phyloP scores from a whole-genome alignment of 2,888 invertebrate genomes.

The Coleophora deauratella region DNA sequence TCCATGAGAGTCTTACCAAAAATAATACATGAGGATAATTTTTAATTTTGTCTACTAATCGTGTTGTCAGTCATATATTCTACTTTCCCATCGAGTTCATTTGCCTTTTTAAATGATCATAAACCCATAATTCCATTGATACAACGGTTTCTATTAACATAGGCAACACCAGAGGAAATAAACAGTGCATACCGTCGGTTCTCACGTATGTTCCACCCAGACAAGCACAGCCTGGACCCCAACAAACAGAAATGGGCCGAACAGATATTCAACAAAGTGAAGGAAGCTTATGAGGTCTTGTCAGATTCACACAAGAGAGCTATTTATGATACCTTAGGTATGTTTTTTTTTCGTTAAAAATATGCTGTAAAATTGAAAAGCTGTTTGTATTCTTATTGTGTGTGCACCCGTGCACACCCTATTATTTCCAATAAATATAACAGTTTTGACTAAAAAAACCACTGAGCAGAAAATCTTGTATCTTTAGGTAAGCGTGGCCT shows the following conservation, averaged over 20 bases:
- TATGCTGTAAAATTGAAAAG: too few relatives aligned
- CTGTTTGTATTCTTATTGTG: too few relatives aligned
- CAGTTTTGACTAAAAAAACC: neutral
- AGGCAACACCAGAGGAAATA: constrained; percentile 96
- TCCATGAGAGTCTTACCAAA: too few relatives aligned
- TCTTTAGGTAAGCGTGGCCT: constrained; percentile 87
- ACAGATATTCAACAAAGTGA: constrained; percentile 91
- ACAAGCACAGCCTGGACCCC: constrained; percentile 90
- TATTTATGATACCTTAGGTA: constrained; percentile 89
- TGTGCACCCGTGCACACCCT: too few relatives aligned
- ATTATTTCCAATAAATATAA: too few relatives aligned
- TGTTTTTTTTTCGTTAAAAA: constrained; percentile 5
- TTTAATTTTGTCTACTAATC: too few relatives aligned
- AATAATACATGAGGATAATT: too few relatives aligned
- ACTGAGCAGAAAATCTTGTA: constrained; percentile 1
- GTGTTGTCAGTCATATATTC: too few relatives aligned
- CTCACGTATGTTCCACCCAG: constrained; percentile 96
- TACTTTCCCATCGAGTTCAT: too few relatives aligned
- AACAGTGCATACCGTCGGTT: constrained; percentile 93
- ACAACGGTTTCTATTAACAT: constrained; percentile 16
- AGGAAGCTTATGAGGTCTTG: constrained; percentile 95
- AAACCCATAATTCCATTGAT: too few relatives aligned
- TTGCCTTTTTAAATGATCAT: too few relatives aligned
- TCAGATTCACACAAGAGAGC: constrained; percentile 95
- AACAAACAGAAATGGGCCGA: constrained; percentile 91